Base-by-base conservation (phyloP, 2,888 invertebrate genomes). In the Therioaphis trifolii region DNA sequence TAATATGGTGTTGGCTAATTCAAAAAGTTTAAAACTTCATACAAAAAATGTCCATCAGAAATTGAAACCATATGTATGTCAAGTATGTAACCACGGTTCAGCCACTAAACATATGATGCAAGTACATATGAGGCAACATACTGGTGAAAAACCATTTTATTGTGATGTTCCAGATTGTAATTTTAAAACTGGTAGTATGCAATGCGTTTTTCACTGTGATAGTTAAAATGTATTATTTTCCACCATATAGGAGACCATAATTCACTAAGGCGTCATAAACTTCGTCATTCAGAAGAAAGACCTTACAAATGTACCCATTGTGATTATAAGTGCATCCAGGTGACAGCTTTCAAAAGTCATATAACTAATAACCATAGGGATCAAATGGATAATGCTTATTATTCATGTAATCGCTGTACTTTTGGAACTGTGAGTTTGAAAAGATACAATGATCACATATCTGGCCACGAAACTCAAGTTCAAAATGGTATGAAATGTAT, bases 261-360 rank as follows among this genome's bases (percentile, higher is more conserved):
- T 88, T 93, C 95, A 0, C 90, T 95, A 86, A 90, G 95, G 46
- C 91, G 95, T 2, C 96, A 96, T 89, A 93, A 93, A 87, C 92
- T 93, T 89, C 90, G 92, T 18, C 96, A 96, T 88, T 92, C 93
- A 7, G 94, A 94, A 24, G 91, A 92, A 75, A 92, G 92, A 87
- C 92, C 92, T 0, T 96, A 96, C 89, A 92, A 92, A 86, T 96
- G 96, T 88, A 92, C 92, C 68, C 92, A 93, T 87, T 96, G 96
- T 87, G 90, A 93, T 0, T 96, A 95, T 88, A 92, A 92, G 14
- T 93, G 94, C 86, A 95, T 96, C 86, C 94, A 95, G 88, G 82
- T 82, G 7, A 82, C 82, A 14, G 82, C 82, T 35, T 63, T 82
- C 12, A 82, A 82, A 74, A 82, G 82, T 40, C 82, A 82, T 40